Evolutionary conservation across 64 coral and sea anemone species (phyloP).

Genomic region (Dendronephthya gigantea): DNA sequence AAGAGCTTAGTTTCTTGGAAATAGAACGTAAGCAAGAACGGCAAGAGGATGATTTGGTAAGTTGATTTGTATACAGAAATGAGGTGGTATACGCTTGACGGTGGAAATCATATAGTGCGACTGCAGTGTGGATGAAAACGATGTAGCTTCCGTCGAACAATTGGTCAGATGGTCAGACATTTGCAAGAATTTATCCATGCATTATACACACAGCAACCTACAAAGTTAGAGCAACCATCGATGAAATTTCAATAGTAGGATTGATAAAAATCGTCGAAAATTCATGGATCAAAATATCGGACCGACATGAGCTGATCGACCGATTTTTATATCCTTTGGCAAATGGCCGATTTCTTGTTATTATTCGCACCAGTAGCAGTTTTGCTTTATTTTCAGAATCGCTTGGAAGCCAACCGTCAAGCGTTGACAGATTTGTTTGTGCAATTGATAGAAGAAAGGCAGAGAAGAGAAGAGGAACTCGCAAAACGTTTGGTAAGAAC

Average conservation of each 20-base stretch:
- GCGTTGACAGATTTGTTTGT: constrained; percentile 49
- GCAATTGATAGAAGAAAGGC: constrained; percentile 72
- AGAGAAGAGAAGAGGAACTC: constrained; percentile 73
- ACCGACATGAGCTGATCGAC: no score
- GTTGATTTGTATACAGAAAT: background rate
- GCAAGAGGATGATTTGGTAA: constrained; percentile 70
- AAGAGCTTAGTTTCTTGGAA: constrained; percentile 61
- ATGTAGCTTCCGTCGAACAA: no score
- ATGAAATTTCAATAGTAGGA: no score
- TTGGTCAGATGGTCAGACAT: no score
- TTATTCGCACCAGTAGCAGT: background rate
- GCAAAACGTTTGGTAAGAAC: constrained; percentile 76
- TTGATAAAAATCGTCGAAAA: no score
- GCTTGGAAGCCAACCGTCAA: constrained; percentile 54
- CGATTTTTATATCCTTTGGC: background rate
- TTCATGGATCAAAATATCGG: no score
- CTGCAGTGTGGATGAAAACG: no score
- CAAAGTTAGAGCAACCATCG: no score
- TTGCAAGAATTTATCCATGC: no score
- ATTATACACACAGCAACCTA: no score
- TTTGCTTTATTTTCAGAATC: constrained; percentile 21
- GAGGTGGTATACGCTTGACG: no score
- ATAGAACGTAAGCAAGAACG: constrained; percentile 71
- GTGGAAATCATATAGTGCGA: no score
- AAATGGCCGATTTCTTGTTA: background rate